These are phyloP conservation scores for Drosophila arizonae DNA, from an alignment of 1,140 invertebrate genomes.

Conservation along the genomic window DNA sequence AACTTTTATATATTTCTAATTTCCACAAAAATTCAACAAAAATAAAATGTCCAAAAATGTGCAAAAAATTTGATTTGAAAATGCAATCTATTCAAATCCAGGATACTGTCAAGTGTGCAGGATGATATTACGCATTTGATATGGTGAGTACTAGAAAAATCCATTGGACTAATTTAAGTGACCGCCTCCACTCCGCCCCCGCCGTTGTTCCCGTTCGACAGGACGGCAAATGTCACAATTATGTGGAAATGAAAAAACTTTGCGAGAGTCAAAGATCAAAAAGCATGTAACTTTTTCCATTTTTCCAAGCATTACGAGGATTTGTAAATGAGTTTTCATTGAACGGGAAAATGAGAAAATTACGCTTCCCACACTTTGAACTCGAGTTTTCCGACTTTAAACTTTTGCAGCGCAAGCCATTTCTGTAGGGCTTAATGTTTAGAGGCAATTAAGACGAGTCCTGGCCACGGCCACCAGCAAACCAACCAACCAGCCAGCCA, in stretches of 20 bases:
- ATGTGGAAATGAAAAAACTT: slow-evolving; percentile 37
- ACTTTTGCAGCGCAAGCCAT: slow-evolving; percentile 32
- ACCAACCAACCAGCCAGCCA: slow-evolving; percentile 31
- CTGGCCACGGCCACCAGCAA: slow-evolving; percentile 28
- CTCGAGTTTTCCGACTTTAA: slow-evolving; percentile 39
- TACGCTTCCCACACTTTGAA: slow-evolving; percentile 38
- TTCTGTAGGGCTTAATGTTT: slow-evolving; percentile 52
- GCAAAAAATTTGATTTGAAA: slow-evolving; percentile 20
- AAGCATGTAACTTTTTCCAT: slow-evolving; percentile 68
- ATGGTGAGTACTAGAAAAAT: slow-evolving; percentile 54
- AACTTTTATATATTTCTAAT: neutral
- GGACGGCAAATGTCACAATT: slow-evolving; percentile 13
- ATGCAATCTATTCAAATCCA: slow-evolving; percentile 1
- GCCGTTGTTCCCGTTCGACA: neutral
- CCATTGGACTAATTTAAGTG: slow-evolving; percentile 15
- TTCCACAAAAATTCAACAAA: slow-evolving; percentile 5
- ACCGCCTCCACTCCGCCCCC: neutral
- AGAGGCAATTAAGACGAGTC: slow-evolving; percentile 70
- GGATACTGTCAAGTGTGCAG: neutral
- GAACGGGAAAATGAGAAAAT: slow-evolving; percentile 81
- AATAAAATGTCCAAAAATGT: slow-evolving; percentile 28
- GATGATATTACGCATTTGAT: slow-evolving; percentile 36
- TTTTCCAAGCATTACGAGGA: slow-evolving; percentile 30
- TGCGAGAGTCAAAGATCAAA: slow-evolving; percentile 65
- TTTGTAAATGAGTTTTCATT: slow-evolving; percentile 69